A percentile compares a stretch with the other conserved stretches of the same genome.
Conservation (phyloP, 2,888 invertebrate genomes). For the Temnothorax unifasciatus region DNA sequence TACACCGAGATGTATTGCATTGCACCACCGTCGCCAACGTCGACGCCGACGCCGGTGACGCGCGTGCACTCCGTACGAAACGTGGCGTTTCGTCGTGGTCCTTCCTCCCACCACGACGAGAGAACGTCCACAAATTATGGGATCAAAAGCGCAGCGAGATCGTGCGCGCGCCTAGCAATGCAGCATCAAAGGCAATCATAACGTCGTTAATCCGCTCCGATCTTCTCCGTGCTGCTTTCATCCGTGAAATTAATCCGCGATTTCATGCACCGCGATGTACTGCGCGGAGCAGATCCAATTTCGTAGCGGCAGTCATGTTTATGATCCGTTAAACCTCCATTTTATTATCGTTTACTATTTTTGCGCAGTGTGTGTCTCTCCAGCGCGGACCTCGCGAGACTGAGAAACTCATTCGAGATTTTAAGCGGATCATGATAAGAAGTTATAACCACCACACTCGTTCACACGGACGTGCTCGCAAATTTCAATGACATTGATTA, state of each 20-base stretch:
- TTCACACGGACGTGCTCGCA: not conserved
- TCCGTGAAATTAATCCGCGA: conserved; percentile 51
- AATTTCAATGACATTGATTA: not conserved
- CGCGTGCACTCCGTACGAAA: conserved; percentile 38
- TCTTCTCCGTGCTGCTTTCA: conserved; percentile 38
- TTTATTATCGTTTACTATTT: conserved; percentile 33
- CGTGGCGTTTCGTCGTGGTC: not conserved
- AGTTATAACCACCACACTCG: not conserved
- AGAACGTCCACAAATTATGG: conserved; percentile 39
- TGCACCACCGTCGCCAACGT: conserved; percentile 36
- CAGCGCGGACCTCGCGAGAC: not conserved
- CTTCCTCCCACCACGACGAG: conserved; percentile 28
- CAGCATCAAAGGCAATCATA: conserved; percentile 48
- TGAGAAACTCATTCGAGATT: not conserved
- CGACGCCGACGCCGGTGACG: conserved; percentile 16
- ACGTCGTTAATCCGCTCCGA: conserved; percentile 45
- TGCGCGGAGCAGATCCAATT: conserved; percentile 36
- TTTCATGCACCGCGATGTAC: conserved; percentile 40
- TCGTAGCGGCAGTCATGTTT: conserved; percentile 11
- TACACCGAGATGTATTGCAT: conserved; percentile 60
- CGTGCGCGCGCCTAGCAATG: conserved; percentile 32
- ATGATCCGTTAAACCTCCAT: conserved; percentile 37
- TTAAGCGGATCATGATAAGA: conserved; percentile 4
- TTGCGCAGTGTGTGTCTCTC: not conserved
- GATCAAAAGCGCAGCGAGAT: conserved; percentile 38